Evolutionary conservation across 2,888 invertebrate genomes (phyloP), one percentile per base, ranked within the genome.

Genomic region (Cremastinae sp.): DNA sequence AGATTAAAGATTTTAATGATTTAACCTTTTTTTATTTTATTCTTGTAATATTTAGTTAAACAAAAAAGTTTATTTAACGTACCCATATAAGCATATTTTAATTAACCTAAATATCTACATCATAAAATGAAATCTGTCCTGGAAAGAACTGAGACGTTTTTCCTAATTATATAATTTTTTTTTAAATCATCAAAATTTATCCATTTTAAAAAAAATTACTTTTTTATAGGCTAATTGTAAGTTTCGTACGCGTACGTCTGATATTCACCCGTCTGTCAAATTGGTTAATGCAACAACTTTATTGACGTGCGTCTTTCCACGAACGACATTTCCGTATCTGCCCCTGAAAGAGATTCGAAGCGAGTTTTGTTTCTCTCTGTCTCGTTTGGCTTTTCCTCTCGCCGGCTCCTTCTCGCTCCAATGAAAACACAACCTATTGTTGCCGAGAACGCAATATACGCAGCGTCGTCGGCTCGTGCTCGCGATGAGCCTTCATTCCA

Each of bases 401-500:
- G 7, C 47, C 22, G 20, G 20, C 7, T 53, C 43, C 43, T 65
- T 39, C n/a, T 43, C 37, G 1, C 28, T 49, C 49, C 10, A 35
- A 41, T 8, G 12, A 8, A 41, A 37, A 12, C 14, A 7, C 45
- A 70, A 66, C 55, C 41, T 16, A 49, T 28, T 28, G 28, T 28
- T 58, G 43, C 51, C 18, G 62, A 37, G 37, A 35, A 9, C 47
- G 65, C 62, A 59, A 65, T 62, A 47, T 56, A 37, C 43, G 70
- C n/a, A 49, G 59, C 43, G 43, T 14, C 43, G 28, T 14, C 47
- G 55, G 20, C 70, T 75, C 74, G 75, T 71, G 65, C 69, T 69
- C 73, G 41, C 70, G 65, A 62, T 49, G 55, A 71, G 66, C 18
- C 45, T 49, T n/a, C n/a, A 16, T 35, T 18, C 58, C 65, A 58